A percentile compares a stretch with the other conserved stretches of the same genome.
Conservation (phyloP, 2,888 invertebrate species). For the Halictus ligatus region DNA sequence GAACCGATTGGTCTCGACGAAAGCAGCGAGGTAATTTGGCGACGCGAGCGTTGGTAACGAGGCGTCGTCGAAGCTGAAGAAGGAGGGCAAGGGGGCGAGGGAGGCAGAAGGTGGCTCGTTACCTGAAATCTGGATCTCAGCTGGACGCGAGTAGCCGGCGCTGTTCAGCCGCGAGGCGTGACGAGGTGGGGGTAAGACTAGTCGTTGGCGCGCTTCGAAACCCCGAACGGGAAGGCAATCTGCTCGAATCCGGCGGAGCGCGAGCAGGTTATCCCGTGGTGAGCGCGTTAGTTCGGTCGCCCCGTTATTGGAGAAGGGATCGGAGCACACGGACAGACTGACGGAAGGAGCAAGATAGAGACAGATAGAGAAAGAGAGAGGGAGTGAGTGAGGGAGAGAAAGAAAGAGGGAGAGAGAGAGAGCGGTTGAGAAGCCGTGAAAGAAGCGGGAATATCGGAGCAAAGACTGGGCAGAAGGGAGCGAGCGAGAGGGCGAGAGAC, state of each 20-base stretch:
- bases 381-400: constrained; percentile 34
- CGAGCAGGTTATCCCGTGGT: constrained; percentile 78
- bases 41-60: background rate
- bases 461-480: constrained; percentile 28
- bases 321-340: constrained; percentile 17
- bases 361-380: constrained; percentile 30
- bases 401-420: constrained; percentile 19
- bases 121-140: constrained; percentile 45
- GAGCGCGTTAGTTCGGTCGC: constrained; percentile 55
- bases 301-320: constrained; percentile 66
- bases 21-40: background rate
- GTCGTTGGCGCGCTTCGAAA: constrained; percentile 82
- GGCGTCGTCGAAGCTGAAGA: no score
- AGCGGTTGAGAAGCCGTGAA: constrained; percentile 22
- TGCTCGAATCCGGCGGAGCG: constrained; percentile 84
- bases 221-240: constrained; percentile 82
- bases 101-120: constrained; percentile 10
- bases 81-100: background rate
- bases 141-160: constrained; percentile 29
- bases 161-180: constrained; percentile 35
- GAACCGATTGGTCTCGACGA: background rate
- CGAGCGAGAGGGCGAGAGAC: background rate
- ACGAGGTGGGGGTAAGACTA: constrained; percentile 77
- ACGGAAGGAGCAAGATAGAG: background rate
- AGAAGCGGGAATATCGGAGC: constrained; percentile 38